Conservation (phyloP, 2,113 vertebrate genomes). For the Centropristis striata region DNA sequence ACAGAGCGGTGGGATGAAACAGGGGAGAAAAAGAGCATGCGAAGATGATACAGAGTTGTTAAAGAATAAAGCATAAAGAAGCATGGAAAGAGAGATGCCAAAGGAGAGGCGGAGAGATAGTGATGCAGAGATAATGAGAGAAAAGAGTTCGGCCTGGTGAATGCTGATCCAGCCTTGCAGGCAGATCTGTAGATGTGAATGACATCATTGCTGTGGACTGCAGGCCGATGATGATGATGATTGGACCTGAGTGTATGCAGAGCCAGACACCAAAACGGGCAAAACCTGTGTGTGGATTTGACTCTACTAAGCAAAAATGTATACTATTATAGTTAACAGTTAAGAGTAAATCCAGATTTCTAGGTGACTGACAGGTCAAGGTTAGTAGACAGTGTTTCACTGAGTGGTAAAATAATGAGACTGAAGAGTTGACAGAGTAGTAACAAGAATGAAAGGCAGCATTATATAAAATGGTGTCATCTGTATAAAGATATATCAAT, state of each 20-base stretch:
- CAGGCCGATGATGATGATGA: constrained; percentile 13
- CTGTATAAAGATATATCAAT: not conserved
- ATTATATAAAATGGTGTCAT: not conserved
- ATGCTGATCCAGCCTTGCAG: constrained; percentile 38
- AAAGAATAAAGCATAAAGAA: constrained; percentile 22
- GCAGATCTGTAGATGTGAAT: constrained; percentile 43
- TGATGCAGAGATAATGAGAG: constrained; percentile 37
- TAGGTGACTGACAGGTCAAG: not conserved
- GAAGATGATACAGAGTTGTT: constrained; percentile 26
- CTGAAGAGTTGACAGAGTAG: not conserved
- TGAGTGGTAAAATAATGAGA: not conserved
- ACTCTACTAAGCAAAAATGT: not conserved
- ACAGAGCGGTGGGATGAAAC: constrained; percentile 12
- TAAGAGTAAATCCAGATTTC: not conserved
- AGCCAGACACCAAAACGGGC: not conserved
- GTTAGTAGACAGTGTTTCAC: no score
- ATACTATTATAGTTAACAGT: not conserved
- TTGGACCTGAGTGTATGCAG: not conserved
- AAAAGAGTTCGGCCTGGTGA: constrained; percentile 28
- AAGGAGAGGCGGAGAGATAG: constrained; percentile 15
- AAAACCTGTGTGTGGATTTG: not conserved
- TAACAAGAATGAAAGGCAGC: not conserved
- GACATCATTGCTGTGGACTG: constrained; percentile 47
- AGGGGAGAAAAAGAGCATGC: not conserved
- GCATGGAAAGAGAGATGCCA: constrained; percentile 7